phyloP scores from a whole-genome alignment of 2,888 invertebrate genomes.

The Erynnis tages region DNA sequence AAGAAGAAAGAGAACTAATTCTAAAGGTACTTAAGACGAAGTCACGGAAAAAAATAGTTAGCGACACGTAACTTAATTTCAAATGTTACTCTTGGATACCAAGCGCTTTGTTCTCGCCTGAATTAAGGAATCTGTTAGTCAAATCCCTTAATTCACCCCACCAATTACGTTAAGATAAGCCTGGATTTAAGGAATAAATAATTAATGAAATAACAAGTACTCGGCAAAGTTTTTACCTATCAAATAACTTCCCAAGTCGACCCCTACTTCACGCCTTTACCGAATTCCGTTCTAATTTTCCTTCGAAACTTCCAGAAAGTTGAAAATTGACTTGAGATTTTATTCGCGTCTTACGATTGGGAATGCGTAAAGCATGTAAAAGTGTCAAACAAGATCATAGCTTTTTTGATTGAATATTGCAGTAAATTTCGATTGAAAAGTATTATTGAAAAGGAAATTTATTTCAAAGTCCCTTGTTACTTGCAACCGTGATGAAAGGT shows the following conservation, averaged over 20 bases:
- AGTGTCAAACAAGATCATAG: neutral
- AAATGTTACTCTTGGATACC: too few species aligned
- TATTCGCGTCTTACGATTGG: slow-evolving; percentile 13
- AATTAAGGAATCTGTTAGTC: neutral
- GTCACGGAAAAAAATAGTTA: too few species aligned
- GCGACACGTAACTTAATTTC: too few species aligned
- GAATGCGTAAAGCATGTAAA: slow-evolving; percentile 12
- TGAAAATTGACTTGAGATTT: slow-evolving; percentile 20
- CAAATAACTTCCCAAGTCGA: slow-evolving; percentile 5
- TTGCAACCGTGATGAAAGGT: too few species aligned
- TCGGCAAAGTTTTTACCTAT: slow-evolving; percentile 11
- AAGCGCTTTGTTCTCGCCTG: too few species aligned
- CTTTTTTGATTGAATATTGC: neutral
- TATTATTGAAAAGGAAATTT: neutral
- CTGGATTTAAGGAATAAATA: slow-evolving; percentile 9
- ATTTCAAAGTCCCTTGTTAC: too few species aligned
- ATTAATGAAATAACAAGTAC: slow-evolving; percentile 12
- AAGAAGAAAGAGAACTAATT: too few species aligned
- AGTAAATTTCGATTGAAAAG: neutral
- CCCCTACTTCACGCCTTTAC: slow-evolving; percentile 14
- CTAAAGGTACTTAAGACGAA: too few species aligned
- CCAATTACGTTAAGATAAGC: slow-evolving; percentile 6
- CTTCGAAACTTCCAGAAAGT: slow-evolving; percentile 11
- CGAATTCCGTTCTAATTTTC: slow-evolving; percentile 15
- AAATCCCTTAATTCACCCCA: neutral